phyloP scores from a whole-genome alignment of 2,888 invertebrate species.

The Drosophila eohydei region DNA sequence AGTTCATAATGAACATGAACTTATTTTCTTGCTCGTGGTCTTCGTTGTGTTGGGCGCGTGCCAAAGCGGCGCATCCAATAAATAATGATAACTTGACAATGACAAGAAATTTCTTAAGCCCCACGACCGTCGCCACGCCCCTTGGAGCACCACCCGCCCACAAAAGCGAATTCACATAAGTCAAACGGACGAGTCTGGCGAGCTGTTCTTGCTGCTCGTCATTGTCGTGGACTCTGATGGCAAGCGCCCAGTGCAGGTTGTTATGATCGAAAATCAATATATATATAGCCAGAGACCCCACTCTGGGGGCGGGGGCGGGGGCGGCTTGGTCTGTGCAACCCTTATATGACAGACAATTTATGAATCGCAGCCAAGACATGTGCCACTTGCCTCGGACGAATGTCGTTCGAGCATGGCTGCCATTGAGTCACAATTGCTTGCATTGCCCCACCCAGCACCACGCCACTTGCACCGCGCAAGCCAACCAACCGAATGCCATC shows the following conservation, averaged over 20 bases:
- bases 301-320: no score
- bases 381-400: slow-evolving; percentile 31
- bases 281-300: slow-evolving; percentile 46
- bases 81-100: slow-evolving; percentile 76
- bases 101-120: slow-evolving; percentile 46
- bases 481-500: neutral
- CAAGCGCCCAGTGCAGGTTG: slow-evolving; percentile 66
- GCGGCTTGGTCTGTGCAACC: neutral
- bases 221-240: slow-evolving; percentile 20
- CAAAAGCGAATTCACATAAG: slow-evolving; percentile 30
- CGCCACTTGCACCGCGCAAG: neutral
- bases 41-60: slow-evolving; percentile 51
- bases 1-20: neutral
- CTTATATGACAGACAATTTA: slow-evolving; percentile 10
- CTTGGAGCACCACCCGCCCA: neutral
- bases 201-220: slow-evolving; percentile 24
- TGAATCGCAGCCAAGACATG: slow-evolving; percentile 32
- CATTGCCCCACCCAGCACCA: neutral
- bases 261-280: slow-evolving; percentile 77
- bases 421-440: slow-evolving; percentile 12
- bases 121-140: slow-evolving; percentile 7
- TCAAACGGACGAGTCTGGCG: slow-evolving; percentile 54
- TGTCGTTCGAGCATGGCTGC: slow-evolving; percentile 13
- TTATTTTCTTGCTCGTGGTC: neutral
- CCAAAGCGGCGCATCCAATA: slow-evolving; percentile 73